A percentile compares a stretch with the other conserved stretches of the same genome.
Evolutionary conservation across 2,113 vertebrate genomes (phyloP).

Genomic region (Heteronetta atricapilla): DNA sequence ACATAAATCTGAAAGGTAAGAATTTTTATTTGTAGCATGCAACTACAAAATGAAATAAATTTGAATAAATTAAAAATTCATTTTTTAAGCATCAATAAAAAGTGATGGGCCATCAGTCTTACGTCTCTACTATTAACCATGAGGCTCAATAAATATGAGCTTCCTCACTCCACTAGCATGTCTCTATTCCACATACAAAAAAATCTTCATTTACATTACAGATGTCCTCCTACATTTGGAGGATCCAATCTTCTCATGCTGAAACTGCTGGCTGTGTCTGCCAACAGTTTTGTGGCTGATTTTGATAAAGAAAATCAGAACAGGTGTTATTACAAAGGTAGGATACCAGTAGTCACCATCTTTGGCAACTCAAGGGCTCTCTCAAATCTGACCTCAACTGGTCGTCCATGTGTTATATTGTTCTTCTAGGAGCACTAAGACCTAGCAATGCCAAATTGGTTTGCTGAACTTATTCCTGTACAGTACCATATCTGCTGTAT

Average conservation of each 20-base stretch:
- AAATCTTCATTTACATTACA: neutral
- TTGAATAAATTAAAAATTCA: neutral
- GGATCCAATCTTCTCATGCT: neutral
- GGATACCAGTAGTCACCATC: neutral
- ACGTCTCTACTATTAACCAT: neutral
- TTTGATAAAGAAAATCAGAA: neutral
- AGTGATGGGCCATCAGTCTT: neutral
- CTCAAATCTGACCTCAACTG: neutral
- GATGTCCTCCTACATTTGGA: neutral
- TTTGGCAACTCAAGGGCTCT: neutral
- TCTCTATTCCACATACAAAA: neutral
- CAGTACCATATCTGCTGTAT: neutral
- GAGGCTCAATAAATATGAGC: neutral
- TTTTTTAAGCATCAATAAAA: neutral
- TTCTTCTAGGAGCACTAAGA: neutral
- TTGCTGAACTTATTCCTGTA: neutral
- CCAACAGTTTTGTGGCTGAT: neutral
- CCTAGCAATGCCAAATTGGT: neutral
- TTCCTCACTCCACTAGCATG: neutral
- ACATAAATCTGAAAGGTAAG: neutral
- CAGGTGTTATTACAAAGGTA: neutral
- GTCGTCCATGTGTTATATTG: neutral
- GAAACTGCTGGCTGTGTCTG: neutral
- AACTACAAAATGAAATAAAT: neutral
- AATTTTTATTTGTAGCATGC: neutral